These are phyloP conservation scores for Phataginus tetradactyla DNA, from an alignment of 2,797 vertebrate genomes.

Conservation along the genomic window DNA sequence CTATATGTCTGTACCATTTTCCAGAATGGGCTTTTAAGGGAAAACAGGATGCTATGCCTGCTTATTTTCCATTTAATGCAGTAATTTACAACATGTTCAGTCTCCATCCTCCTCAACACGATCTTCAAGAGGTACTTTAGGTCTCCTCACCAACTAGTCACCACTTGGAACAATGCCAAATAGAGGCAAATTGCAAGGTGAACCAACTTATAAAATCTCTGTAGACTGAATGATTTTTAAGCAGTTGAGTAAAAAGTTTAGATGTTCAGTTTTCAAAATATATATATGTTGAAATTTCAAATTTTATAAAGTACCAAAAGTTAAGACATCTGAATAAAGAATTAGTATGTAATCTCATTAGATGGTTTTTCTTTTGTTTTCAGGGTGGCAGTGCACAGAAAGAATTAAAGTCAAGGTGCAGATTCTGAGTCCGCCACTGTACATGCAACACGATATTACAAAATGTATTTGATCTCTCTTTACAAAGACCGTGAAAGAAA, in stretches of 20 bases:
- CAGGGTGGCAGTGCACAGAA: background rate
- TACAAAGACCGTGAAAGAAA: background rate
- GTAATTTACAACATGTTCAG: background rate
- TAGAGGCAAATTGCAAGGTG: background rate
- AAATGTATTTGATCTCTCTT: background rate
- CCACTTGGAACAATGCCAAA: background rate
- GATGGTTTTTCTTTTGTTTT: background rate
- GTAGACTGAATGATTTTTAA: background rate
- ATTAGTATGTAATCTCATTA: background rate
- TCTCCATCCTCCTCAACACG: background rate
- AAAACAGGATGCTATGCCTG: background rate
- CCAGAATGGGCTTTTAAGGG: constrained; percentile 58
- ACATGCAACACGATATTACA: background rate
- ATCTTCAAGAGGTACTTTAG: constrained; percentile 16
- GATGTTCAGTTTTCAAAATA: background rate
- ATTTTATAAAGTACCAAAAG: background rate
- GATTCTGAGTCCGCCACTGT: background rate
- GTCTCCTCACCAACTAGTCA: background rate
- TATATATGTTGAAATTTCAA: background rate
- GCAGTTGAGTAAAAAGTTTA: background rate
- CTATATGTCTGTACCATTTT: constrained; percentile 13
- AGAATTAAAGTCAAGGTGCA: background rate
- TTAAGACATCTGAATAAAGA: background rate
- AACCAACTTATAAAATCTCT: background rate
- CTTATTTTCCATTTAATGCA: background rate